phyloP scores from a whole-genome alignment of 2,113 vertebrate species.

The Zingel zingel region DNA sequence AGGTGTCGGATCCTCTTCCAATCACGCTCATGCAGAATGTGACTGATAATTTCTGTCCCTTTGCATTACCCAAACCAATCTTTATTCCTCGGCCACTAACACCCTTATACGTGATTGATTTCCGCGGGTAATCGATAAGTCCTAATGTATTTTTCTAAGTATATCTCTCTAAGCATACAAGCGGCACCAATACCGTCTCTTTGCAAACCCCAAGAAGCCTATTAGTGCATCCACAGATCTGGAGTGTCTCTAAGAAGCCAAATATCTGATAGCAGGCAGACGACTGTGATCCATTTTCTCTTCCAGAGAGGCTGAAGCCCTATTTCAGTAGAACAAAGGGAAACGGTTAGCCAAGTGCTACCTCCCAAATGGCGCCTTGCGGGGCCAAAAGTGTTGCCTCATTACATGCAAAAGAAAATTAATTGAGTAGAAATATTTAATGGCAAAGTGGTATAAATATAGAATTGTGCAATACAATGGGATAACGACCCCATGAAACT shows the following conservation, averaged over 20 bases:
- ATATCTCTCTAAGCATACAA: constrained; percentile 56
- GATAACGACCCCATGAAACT: constrained; percentile 67
- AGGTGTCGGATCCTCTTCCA: constrained; percentile 59
- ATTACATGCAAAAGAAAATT: constrained; percentile 77
- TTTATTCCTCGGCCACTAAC: constrained; percentile 50
- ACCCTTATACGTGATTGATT: constrained; percentile 62
- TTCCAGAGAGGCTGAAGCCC: constrained; percentile 58
- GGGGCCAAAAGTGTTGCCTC: constrained; percentile 78
- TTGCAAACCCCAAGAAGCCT: constrained; percentile 62
- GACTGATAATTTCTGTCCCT: constrained; percentile 61
- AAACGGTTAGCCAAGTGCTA: constrained; percentile 71
- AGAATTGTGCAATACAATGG: constrained; percentile 67
- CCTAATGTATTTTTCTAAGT: constrained; percentile 75
- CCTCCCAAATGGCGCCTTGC: constrained; percentile 77
- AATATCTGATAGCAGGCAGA: constrained; percentile 65
- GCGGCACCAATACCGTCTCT: constrained; percentile 26
- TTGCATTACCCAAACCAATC: constrained; percentile 60
- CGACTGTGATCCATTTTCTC: constrained; percentile 64
- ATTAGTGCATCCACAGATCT: constrained; percentile 64
- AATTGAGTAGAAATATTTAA: constrained; percentile 85
- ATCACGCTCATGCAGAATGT: constrained; percentile 57
- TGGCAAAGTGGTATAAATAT: constrained; percentile 81
- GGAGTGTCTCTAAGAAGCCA: constrained; percentile 52
- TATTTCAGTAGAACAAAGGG: constrained; percentile 69
- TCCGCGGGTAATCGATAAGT: constrained; percentile 62